phyloP scores from a whole-genome alignment of 2,113 vertebrate genomes.

The Isichthys henryi region DNA sequence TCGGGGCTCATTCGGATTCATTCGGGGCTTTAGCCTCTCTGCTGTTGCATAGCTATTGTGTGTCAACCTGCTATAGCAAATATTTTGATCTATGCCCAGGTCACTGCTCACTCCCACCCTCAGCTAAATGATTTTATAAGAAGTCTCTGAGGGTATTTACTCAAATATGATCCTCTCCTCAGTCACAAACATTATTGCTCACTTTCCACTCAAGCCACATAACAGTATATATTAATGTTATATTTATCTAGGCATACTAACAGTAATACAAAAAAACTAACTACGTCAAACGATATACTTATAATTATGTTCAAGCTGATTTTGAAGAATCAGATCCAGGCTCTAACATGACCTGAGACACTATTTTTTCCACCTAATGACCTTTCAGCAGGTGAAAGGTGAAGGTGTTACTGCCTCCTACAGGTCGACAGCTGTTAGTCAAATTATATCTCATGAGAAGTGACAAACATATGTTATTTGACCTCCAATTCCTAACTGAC shows the following conservation, averaged over 20 bases:
- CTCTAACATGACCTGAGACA: neutral
- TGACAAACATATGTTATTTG: neutral
- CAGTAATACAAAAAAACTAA: neutral
- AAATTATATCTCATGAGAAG: neutral
- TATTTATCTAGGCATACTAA: neutral
- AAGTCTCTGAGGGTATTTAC: neutral
- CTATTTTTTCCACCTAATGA: neutral
- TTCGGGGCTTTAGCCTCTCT: neutral
- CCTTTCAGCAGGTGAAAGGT: neutral
- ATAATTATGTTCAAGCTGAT: neutral
- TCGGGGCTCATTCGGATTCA: neutral
- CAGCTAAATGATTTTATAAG: neutral
- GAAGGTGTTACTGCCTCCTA: neutral
- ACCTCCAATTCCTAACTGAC: neutral
- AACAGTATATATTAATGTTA: neutral
- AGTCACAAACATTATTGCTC: neutral
- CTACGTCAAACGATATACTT: neutral
- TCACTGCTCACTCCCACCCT: neutral
- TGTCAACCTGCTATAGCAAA: neutral
- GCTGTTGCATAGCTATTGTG: neutral
- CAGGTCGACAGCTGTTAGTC: neutral
- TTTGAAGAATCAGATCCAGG: neutral
- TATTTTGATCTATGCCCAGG: neutral
- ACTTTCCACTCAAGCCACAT: neutral
- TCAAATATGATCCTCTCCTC: neutral